Base-by-base conservation (phyloP, 2,113 vertebrate genomes). In the Halichoeres trimaculatus region DNA sequence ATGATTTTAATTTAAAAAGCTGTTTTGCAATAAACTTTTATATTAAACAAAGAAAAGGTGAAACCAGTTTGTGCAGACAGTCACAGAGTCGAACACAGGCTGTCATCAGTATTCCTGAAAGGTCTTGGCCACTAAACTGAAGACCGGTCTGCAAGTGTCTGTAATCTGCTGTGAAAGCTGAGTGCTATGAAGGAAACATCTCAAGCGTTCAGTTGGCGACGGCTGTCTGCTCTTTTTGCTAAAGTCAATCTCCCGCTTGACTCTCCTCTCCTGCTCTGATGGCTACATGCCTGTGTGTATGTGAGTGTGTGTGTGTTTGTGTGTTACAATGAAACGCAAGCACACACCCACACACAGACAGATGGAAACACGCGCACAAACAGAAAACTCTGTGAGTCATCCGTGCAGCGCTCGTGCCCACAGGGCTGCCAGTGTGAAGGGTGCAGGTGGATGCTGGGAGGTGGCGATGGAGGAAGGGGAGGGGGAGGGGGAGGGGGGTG, bases 221-320 rank as follows among this genome's bases (percentile, higher is more conserved):
- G 59, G 50, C 73, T 74, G 73, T 78, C 83, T 87, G 85, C 87
- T 83, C 80, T 56, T 81, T 74, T 74, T 56, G 83, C 87, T 68
- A 60, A 85, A 90, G 89, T 90, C 84, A 85, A 83, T 89, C 85
- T 85, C 87, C 83, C 61, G 78, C 86, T 88, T 85, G 79, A 89
- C 82, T 89, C 74, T 77, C 80, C 40, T 69, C 85, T 74, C 52
- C 76, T 78, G 63, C 84, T 64, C 76, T 69, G 72, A 63, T 74
- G 62, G 63, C 53, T 74, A n/a, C 34, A 12, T 35, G 57, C 16
- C 40, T 23, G 60, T 23, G 59, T 58, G 45, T 12, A 20, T 36
- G 48, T 66, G 74, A n/a, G 50, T 40, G 56, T 36, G 26, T 65
- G 66, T 30, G 40, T 43, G 40, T 43, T 13, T 43, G 41, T 19